phyloP scores from a whole-genome alignment of 2,797 vertebrate species.

The Arrhamphus sclerolepis region DNA sequence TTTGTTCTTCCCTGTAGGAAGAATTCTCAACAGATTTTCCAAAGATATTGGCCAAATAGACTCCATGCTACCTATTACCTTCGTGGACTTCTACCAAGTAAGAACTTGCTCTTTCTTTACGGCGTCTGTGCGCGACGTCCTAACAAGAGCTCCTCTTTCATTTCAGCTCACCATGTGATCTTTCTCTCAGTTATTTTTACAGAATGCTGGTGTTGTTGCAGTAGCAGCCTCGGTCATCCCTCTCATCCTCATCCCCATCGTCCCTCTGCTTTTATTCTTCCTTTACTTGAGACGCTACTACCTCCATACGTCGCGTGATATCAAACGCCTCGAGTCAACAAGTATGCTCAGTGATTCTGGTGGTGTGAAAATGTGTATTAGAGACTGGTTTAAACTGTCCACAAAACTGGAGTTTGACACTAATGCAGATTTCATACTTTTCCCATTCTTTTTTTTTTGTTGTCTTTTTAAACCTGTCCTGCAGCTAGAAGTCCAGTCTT shows the following conservation, averaged over 20 bases:
- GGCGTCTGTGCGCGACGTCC: too few relatives aligned
- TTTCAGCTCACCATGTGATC: too few relatives aligned
- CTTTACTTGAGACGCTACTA: constrained; percentile 84
- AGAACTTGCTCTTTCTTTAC: constrained; percentile 19
- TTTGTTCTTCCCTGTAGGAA: constrained; percentile 49
- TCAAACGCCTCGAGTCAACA: constrained; percentile 90
- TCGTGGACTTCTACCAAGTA: constrained; percentile 91
- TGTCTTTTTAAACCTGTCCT: not conserved
- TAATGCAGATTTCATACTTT: too few relatives aligned
- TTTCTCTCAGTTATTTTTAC: constrained; percentile 80
- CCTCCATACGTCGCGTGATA: constrained; percentile 86
- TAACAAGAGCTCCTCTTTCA: not conserved
- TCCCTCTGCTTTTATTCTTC: constrained; percentile 84
- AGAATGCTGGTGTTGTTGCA: constrained; percentile 83
- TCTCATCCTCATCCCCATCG: constrained; percentile 86
- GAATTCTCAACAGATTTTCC: constrained; percentile 86
- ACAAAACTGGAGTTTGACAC: too few relatives aligned
- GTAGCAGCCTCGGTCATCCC: constrained; percentile 87
- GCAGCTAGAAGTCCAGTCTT: constrained; percentile 93
- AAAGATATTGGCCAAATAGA: constrained; percentile 94
- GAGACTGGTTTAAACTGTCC: too few relatives aligned
- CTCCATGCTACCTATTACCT: constrained; percentile 84
- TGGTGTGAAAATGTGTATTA: not conserved
- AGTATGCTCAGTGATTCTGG: constrained; percentile 76
- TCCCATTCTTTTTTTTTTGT: too few relatives aligned